These are phyloP conservation scores for Bedellia somnulentella DNA, from an alignment of 2,888 invertebrate genomes.

Conservation along the genomic window DNA sequence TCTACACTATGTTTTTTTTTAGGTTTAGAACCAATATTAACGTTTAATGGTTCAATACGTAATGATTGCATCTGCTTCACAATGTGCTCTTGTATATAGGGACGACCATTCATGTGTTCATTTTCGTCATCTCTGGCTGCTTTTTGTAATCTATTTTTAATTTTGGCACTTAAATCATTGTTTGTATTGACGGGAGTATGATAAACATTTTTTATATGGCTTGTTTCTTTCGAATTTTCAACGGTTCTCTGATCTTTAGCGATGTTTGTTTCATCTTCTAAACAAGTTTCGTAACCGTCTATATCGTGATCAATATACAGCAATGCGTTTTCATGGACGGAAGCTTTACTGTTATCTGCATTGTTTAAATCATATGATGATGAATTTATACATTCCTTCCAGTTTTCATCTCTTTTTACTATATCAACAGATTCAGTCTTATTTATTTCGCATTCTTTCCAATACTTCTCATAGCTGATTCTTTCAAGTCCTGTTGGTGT, in stretches of 20 bases:
- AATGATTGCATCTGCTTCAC: conserved; percentile 54
- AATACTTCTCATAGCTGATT: conserved; percentile 53
- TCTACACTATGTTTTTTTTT: conserved; percentile 23
- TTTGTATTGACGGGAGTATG: conserved; percentile 21
- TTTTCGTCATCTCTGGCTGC: conserved; percentile 26
- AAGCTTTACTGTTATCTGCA: conserved; percentile 27
- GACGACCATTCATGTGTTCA: conserved; percentile 25
- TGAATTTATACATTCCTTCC: conserved; percentile 43
- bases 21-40: conserved; percentile 33
- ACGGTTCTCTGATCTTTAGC: conserved; percentile 40
- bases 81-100: conserved; percentile 49
- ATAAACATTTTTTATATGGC: conserved; percentile 1
- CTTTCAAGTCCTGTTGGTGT: conserved; percentile 53
- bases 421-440: conserved; percentile 22
- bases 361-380: conserved; percentile 30
- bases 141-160: conserved; percentile 19
- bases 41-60: conserved; percentile 43
- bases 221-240: conserved; percentile 18
- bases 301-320: conserved; percentile 53
- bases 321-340: conserved; percentile 38
- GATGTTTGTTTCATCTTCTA: conserved; percentile 60
- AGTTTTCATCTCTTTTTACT: conserved; percentile 41
- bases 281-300: conserved; percentile 65
- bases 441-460: conserved; percentile 37
- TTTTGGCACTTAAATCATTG: conserved; percentile 36